These are phyloP conservation scores for Lepus oiostolus DNA, from an alignment of 2,797 vertebrate genomes.

Conservation along the genomic window DNA sequence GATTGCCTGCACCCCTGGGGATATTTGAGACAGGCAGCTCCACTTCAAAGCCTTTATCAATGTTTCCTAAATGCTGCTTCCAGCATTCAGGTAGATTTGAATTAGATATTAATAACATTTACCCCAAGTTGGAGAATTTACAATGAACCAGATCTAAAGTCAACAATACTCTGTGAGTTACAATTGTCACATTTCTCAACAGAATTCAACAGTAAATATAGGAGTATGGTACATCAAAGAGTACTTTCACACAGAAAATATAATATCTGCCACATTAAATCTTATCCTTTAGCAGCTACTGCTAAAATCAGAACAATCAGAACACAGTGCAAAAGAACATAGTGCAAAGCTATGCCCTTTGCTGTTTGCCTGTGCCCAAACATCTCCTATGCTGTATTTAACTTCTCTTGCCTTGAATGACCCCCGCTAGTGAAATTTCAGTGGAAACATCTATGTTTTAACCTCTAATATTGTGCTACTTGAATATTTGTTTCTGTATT, in stretches of 20 bases:
- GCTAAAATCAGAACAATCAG: neutral
- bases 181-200: neutral
- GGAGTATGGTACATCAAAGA: neutral
- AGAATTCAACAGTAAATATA: neutral
- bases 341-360: neutral
- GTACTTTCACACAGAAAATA: neutral
- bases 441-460: neutral
- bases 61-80: neutral
- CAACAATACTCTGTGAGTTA: neutral
- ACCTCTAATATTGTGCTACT: neutral
- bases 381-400: neutral
- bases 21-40: neutral
- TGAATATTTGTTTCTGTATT: neutral
- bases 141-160: neutral
- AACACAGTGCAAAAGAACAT: neutral
- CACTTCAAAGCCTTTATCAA: neutral
- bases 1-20: neutral
- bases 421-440: neutral
- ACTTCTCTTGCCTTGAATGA: neutral
- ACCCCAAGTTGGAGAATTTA: neutral
- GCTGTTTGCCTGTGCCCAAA: neutral
- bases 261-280: too few relatives aligned
- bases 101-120: neutral
- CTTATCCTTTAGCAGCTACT: neutral
- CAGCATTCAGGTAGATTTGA: neutral